These are phyloP conservation scores for Pseudococcus longispinus DNA, from an alignment of 2,888 invertebrate genomes.

Conservation along the genomic window DNA sequence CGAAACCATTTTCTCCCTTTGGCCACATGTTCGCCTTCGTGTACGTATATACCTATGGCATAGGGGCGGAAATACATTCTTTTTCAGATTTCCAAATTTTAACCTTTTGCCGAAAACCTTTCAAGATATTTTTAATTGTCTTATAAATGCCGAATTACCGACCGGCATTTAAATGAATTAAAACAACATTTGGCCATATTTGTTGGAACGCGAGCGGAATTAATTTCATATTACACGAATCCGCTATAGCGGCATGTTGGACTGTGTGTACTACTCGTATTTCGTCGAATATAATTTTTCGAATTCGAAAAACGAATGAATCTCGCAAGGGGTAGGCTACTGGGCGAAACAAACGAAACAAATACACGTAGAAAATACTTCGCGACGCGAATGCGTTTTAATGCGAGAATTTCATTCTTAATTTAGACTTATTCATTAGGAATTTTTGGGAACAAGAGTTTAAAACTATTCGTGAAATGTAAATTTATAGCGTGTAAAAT, in stretches of 20 bases:
- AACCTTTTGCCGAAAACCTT: conserved; percentile 11
- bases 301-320: neutral
- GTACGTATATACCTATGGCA: neutral
- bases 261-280: neutral
- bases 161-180: conserved; percentile 1
- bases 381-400: neutral
- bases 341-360: neutral
- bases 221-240: neutral
- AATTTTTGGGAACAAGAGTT: conserved; percentile 41
- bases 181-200: neutral
- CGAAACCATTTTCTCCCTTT: conserved; percentile 5
- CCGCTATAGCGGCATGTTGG: neutral
- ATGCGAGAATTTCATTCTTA: conserved; percentile 34
- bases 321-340: neutral
- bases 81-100: conserved; percentile 27
- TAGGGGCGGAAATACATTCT: neutral
- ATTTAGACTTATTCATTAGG: conserved; percentile 55
- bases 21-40: neutral
- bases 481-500: conserved; percentile 55
- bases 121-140: conserved; percentile 38
- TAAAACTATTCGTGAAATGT: conserved; percentile 52
- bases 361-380: neutral
- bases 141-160: conserved; percentile 13
- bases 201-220: neutral
- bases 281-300: neutral